A percentile compares a stretch with the other conserved stretches of the same genome.
Evolutionary conservation across 2,797 vertebrate species (phyloP).

Genomic region (Sebastes kiyomatsui): DNA sequence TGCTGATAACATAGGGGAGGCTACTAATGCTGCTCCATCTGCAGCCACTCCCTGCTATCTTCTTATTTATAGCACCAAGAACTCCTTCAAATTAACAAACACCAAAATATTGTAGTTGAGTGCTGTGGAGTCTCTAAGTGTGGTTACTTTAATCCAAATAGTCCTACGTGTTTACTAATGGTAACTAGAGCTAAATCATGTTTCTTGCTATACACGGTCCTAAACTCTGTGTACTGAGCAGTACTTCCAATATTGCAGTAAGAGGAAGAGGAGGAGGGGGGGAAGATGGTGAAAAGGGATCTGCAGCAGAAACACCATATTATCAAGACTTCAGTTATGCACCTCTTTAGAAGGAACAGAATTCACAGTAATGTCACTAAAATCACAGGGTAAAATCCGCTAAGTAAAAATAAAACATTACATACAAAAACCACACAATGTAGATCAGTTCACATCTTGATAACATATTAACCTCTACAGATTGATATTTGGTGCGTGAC

Average conservation of each 20-base stretch:
- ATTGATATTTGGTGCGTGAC: constrained; percentile 80
- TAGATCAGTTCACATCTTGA: constrained; percentile 65
- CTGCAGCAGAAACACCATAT: constrained; percentile 59
- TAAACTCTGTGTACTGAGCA: constrained; percentile 39
- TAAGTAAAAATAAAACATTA: constrained; percentile 66
- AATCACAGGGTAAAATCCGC: constrained; percentile 64
- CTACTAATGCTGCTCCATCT: constrained; percentile 21
- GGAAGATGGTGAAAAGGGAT: constrained; percentile 24
- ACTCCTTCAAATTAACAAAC: constrained; percentile 59
- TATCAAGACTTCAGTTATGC: constrained; percentile 55
- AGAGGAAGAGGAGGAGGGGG: constrained; percentile 30
- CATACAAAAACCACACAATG: constrained; percentile 69
- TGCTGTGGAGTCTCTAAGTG: constrained; percentile 32
- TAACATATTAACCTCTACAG: constrained; percentile 59
- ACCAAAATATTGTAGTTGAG: constrained; percentile 11
- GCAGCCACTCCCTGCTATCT: constrained; percentile 60
- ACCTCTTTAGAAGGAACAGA: constrained; percentile 61
- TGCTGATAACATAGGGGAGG: constrained; percentile 67
- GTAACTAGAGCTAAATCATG: constrained; percentile 38
- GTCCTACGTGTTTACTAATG: constrained; percentile 33
- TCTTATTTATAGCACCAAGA: constrained; percentile 73
- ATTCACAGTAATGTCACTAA: constrained; percentile 76
- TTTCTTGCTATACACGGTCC: constrained; percentile 28
- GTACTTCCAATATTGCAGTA: constrained; percentile 59
- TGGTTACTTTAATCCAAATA: constrained; percentile 37